Base-by-base conservation (phyloP, 92 coral and sea anemone genomes). In the Porites evermanni region DNA sequence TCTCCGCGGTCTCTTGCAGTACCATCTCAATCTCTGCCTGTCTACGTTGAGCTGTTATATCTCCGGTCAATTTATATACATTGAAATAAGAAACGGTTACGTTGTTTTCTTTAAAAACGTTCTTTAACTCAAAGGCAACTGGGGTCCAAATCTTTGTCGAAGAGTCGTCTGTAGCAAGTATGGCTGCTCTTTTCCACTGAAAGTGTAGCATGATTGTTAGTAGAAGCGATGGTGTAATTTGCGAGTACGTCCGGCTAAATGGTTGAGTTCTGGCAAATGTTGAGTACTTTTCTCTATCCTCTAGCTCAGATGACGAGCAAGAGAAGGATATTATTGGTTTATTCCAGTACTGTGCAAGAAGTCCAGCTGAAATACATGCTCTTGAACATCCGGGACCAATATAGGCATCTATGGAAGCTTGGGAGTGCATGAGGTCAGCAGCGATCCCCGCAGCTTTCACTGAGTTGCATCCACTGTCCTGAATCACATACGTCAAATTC, bases 361-460 rank as follows among this genome's bases (percentile, higher is more conserved):
- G 67, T 21, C 87, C 95, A 12, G 93, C 86, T 0, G 84, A 18
- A 47, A 91, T 64, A 58, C 97, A 94, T 12, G 93, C 94, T 51
- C 24, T 78, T n/a, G 97, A 86, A 79, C 97, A 94, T 67, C 97
- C 97, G 67, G 97, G 97, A 32, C 97, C 97, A 67, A 94, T 89
- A 78, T 84, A 86, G 20, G 85, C 88, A 72, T 94, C 80, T 44
- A 86, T 81, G 3, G 73, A 84, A 6, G 91, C 67, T 23, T 70
- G n/a, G 58, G 87, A 64, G 52, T 19, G 75, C 85, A 71, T 67
- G 19, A 94, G 84, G 73, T 94, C 97, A 68, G 93, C 91, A 50
- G 94, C 76, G 79, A 70, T 63, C 23, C 97, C 97, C 2, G 77
- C 53, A 20, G 97, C 93, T 17, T 59, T 44, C 32, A 32, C 67